Percentiles rank a stretch among this genome's conserved stretches.
Evolutionary conservation across 2,113 vertebrate species (phyloP).

Genomic region (Rallus limicola): DNA sequence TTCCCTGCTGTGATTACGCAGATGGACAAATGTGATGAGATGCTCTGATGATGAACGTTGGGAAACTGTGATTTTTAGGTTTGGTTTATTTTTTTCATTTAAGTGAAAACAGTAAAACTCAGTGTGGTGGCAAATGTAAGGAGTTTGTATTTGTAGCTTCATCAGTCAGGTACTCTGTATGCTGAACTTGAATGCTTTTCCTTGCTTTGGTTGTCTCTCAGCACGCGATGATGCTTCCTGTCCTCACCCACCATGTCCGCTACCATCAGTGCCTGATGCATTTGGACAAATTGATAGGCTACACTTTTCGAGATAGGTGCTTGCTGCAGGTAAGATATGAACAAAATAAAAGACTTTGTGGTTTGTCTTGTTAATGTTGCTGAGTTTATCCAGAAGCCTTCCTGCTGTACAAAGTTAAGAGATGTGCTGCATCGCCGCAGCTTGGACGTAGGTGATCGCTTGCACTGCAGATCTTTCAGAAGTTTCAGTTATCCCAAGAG

Average conservation of each 20-base stretch:
- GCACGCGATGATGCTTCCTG: conserved; percentile 99
- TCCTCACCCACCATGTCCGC: conserved; percentile 98
- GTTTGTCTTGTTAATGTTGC: not conserved
- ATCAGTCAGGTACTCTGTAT: not conserved
- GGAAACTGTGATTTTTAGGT: not conserved
- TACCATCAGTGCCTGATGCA: conserved; percentile 99
- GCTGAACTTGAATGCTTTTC: not conserved
- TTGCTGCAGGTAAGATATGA: conserved; percentile 89
- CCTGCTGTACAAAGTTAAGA: not conserved
- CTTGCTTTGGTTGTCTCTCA: conserved; percentile 57
- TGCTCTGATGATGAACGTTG: not conserved
- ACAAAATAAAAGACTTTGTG: not conserved
- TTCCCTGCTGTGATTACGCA: not conserved
- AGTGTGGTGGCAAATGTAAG: not conserved
- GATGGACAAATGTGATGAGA: not conserved
- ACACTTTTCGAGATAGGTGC: conserved; percentile 94
- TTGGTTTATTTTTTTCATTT: not conserved
- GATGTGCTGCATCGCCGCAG: not conserved
- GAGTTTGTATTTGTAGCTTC: not conserved
- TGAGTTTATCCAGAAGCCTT: not conserved
- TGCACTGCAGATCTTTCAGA: not conserved
- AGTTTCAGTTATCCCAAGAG: not conserved
- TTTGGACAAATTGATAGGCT: conserved; percentile 93
- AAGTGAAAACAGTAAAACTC: not conserved
- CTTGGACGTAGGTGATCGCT: not conserved